These are phyloP conservation scores for Acridotheres tristis DNA, from an alignment of 2,797 vertebrate species.

Conservation along the genomic window DNA sequence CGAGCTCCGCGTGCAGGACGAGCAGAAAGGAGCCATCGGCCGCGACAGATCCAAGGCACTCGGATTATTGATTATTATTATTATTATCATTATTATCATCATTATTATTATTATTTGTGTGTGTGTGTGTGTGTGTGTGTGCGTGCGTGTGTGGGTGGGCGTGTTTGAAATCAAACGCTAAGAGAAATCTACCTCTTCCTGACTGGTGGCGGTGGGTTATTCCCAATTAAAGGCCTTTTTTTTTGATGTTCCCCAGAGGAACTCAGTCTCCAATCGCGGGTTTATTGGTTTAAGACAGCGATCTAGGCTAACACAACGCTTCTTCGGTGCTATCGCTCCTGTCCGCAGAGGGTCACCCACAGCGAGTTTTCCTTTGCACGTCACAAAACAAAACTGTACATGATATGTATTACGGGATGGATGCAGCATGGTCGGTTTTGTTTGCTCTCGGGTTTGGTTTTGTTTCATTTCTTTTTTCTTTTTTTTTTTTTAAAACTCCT, in stretches of 20 bases:
- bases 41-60: slow-evolving; percentile 96
- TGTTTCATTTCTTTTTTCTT: slow-evolving; percentile 28
- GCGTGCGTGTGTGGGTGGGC: background rate
- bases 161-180: slow-evolving; percentile 85
- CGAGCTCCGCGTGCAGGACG: slow-evolving; percentile 85
- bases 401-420: slow-evolving; percentile 99
- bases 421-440: slow-evolving; percentile 91
- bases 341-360: slow-evolving; percentile 87
- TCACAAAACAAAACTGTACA: slow-evolving; percentile 98
- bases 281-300: slow-evolving; percentile 86
- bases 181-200: slow-evolving; percentile 82
- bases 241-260: slow-evolving; percentile 31
- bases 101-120: background rate
- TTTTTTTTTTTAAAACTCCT: background rate
- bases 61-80: slow-evolving; percentile 57
- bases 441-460: slow-evolving; percentile 68
- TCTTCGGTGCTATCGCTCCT: slow-evolving; percentile 87
- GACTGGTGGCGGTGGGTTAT: slow-evolving; percentile 44
- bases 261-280: slow-evolving; percentile 78
- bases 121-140: too few species aligned
- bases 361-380: slow-evolving; percentile 88
- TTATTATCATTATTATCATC: background rate
- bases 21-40: slow-evolving; percentile 90
- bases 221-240: slow-evolving; percentile 83
- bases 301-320: slow-evolving; percentile 69